Evolutionary conservation across 35 echinoderm and acorn worm species (phyloP).

Genomic region (Acanthaster planci): DNA sequence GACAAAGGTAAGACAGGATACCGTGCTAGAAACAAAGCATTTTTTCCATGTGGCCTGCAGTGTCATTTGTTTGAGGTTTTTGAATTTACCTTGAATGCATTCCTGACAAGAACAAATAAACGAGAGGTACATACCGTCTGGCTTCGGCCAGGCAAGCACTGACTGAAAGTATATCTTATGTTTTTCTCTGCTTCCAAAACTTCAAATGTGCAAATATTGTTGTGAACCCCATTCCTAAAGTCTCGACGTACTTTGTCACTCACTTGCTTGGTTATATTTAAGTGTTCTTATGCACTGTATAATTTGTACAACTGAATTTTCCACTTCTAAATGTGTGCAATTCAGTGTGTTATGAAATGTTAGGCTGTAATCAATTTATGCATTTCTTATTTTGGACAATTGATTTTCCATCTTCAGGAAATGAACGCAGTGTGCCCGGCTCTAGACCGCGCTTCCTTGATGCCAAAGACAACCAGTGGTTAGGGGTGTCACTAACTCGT

Average conservation of each 20-base stretch:
- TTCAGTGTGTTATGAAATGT: neutral
- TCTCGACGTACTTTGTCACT: no score
- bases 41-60: no score
- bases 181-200: no score
- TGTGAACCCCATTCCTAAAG: no score
- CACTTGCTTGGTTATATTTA: no score
- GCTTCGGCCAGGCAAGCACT: no score
- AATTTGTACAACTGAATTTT: neutral
- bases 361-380: neutral
- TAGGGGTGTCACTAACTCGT: constrained; percentile 85
- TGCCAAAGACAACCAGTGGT: constrained; percentile 92
- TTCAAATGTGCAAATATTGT: no score
- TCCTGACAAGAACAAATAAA: no score
- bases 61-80: neutral
- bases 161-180: no score
- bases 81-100: no score
- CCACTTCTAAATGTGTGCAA: neutral
- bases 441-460: constrained; percentile 65
- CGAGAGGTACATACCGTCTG: no score
- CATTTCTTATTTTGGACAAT: neutral
- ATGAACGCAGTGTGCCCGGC: constrained; percentile 67
- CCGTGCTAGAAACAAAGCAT: neutral
- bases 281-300: neutral
- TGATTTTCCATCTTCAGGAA: constrained; percentile 58
- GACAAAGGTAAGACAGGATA: constrained; percentile 56